Evolutionary conservation across 2,797 vertebrate genomes (phyloP), one percentile per base, ranked within the genome.

Genomic region (Fratercula arctica): DNA sequence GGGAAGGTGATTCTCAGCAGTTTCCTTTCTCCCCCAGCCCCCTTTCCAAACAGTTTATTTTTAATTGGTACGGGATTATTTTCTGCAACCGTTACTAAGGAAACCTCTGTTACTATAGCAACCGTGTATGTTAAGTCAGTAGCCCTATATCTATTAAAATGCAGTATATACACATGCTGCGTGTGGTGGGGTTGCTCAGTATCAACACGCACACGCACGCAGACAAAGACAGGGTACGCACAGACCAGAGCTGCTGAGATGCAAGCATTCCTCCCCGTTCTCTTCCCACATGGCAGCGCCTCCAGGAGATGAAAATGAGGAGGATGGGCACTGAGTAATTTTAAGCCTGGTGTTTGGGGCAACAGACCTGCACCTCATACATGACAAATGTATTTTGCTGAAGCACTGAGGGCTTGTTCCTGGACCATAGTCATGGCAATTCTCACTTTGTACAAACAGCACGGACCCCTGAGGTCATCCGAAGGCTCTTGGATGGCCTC

Each of bases 1-100:
- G 72, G 76, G 68, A 94, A 94, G 87, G 91, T 92, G 84, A 95
- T 92, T 90, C 93, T 93, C 90, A 91, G 94, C 93, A 96, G 87
- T 51, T 95, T 89, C 87, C 85, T 85, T 94, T 91, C 79, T 96
- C 89, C 89, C 90, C 92, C 84, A 96, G 89, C 94, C 87, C 84
- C 92, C 86, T 95, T 97, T 96, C 97, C 96, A 97, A 94, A 95
- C 96, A 98, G 98, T 98, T 98, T 97, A 98, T 98, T 98, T 98
- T 98, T 98, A 98, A 98, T 98, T 98, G 98, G 96, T 94, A 95
- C 97, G 83, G 86, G 97, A 98, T 98, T 98, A 98, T 98, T 98
- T 98, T 97, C 97, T 98, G 97, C 98, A 96, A 97, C 97, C 17
- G 98, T 98, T 98, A 97, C 98, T 98, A 98, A 74, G 98, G 98